Evolutionary conservation across 2,797 vertebrate species (phyloP), one percentile per base, ranked within the genome.

Genomic region (Pantherophis vulpinus): DNA sequence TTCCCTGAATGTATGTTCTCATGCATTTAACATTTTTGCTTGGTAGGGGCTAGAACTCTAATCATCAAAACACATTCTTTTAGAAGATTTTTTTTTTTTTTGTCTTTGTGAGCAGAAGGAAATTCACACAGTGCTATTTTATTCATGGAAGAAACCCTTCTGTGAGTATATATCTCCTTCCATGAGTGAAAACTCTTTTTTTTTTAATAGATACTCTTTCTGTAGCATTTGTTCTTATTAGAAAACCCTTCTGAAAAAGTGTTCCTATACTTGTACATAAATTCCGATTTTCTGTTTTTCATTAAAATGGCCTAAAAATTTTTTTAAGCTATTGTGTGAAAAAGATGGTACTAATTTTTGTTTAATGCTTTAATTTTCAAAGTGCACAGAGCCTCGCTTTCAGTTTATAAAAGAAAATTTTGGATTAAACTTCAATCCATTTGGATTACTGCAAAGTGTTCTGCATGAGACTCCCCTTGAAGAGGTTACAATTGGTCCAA

Each of bases 1-100:
- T 94, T 93, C 94, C 96, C 96, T 95, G 89, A 93, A 94, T 94
- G 66, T 91, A 91, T 91, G 20, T 93, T 92, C 16, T 93, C 93
- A 89, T 95, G 95, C 89, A 63, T 93, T 32, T 88, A 60, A 32
- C 54, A 87, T 94, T 25, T 90, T 94, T 95, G 70, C 42, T 90
- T 66, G 9, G 1, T 47, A 27, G 4, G 92, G 29, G 20, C 18
- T 90, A 27, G 5, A n/a, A 94, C 90, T 11, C 47, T 14, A 42
- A 47, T 61, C 7, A 56, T 55, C 47, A 27, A 42, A 90, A 89
- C 51, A n/a, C 23, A 94, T 92, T 91, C 47, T 32, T 90, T 92
- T 56, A 74, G 54, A 88, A 51, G 32, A 20, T 37, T 74, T 37
- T 3, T 66, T 55, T 63, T 56, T 42, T 63, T 63, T 56, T 42